Evolutionary conservation across 2,888 invertebrate genomes (phyloP).

Genomic region (Pasiphila rectangulata): DNA sequence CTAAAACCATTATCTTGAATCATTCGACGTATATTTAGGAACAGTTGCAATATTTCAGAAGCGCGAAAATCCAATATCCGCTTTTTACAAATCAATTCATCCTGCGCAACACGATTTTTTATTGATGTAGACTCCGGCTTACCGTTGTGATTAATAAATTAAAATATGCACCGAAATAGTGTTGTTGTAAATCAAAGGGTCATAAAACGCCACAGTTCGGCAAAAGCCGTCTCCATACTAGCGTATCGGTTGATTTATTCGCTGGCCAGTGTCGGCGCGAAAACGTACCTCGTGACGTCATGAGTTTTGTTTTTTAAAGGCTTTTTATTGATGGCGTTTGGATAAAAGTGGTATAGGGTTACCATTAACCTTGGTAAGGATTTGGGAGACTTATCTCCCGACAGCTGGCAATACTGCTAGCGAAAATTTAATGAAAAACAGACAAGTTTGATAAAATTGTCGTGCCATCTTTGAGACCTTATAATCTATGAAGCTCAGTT

Average conservation of each 20-base stretch:
- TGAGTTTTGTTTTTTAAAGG: constrained; percentile 61
- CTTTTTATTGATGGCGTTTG: constrained; percentile 76
- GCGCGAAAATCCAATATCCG: not conserved
- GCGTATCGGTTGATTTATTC: constrained; percentile 71
- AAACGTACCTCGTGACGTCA: constrained; percentile 78
- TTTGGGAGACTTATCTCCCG: constrained; percentile 15
- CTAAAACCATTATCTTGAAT: constrained; percentile 2
- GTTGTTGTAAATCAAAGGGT: constrained; percentile 58
- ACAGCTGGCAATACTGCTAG: constrained; percentile 8
- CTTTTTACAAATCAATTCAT: constrained; percentile 16
- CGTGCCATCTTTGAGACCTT: no score
- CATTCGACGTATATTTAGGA: not conserved
- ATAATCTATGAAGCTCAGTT: no score
- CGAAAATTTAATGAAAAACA: no score
- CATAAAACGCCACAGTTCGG: constrained; percentile 65
- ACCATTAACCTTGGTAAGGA: constrained; percentile 30
- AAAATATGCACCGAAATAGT: constrained; percentile 54
- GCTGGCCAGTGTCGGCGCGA: constrained; percentile 70
- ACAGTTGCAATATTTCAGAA: not conserved
- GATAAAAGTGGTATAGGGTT: constrained; percentile 68
- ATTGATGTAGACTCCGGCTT: constrained; percentile 26
- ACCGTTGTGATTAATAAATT: constrained; percentile 42
- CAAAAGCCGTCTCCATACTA: constrained; percentile 70
- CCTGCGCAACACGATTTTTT: constrained; percentile 18
- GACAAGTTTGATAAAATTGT: no score